phyloP scores from a whole-genome alignment of 2,113 vertebrate species.

The Passer montanus region DNA sequence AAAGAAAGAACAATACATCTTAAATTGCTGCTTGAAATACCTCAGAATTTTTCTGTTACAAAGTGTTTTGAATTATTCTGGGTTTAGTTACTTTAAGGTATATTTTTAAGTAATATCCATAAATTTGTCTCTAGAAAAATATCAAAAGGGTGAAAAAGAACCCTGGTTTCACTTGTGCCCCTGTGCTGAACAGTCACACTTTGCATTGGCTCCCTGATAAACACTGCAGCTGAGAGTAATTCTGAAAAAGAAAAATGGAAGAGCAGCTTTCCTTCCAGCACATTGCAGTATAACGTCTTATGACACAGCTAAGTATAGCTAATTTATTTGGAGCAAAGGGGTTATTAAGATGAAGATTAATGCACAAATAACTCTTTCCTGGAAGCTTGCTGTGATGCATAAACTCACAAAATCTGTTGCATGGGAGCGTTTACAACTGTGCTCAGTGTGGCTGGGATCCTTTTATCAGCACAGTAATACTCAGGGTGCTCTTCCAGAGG shows the following conservation, averaged over 20 bases:
- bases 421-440: not conserved
- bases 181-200: not conserved
- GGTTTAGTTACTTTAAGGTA: not conserved
- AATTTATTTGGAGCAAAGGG: conserved; percentile 39
- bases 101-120: not conserved
- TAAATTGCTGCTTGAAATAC: not conserved
- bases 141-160: not conserved
- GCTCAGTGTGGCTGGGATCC: not conserved
- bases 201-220: not conserved
- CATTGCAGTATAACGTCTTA: not conserved
- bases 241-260: not conserved
- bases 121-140: not conserved
- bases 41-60: not conserved
- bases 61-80: not conserved
- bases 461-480: not conserved
- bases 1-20: not conserved
- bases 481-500: not conserved
- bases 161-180: not conserved
- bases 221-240: not conserved
- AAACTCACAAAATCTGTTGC: conserved; percentile 25
- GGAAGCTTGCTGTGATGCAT: conserved; percentile 24
- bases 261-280: not conserved
- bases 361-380: conserved; percentile 47
- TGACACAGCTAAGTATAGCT: conserved; percentile 30
- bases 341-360: conserved; percentile 44